Evolutionary conservation across 2,113 vertebrate species (phyloP), one percentile per base, ranked within the genome.

Genomic region (Antechinus stuartii): DNA sequence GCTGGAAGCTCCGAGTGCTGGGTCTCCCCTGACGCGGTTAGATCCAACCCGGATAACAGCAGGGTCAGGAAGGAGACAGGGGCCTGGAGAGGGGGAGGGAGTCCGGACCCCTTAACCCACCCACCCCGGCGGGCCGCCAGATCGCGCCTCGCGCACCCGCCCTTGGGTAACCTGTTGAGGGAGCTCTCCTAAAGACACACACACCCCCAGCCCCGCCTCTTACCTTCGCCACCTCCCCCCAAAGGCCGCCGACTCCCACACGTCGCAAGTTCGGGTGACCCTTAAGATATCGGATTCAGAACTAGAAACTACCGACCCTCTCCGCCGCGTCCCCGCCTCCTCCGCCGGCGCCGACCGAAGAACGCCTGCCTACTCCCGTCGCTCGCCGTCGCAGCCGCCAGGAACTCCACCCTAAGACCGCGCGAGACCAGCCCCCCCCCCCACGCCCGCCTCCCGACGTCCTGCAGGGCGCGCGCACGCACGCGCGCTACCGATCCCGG

Each of bases 381-480:
- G 61, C 95, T 42, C 57, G 89, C 92, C 54, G 89, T 91, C 90
- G 8, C 89, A n/a, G 92, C 96, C 49, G 30, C 94, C 96, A 53
- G 95, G 76, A 42, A 91, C 95, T 97, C 97, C 95, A 61, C 97
- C 95, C 96, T 96, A 54, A 97, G 96, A 91, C 97, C 91, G 97
- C 97, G 97, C 97, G 94, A 98, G 97, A 97, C 94, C 96, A 35
- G 94, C 96, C 97, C 97, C 97, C 95, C 97, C 95, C 92, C 96
- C 96, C 95, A 50, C 84, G 92, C 92, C 95, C 97, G 94, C 95
- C 96, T 68, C 97, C 97, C 97, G 97, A 96, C 68, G 68, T 84
- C 68, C 68, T 84, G n/a, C 16, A 16, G 61, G 61, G 68, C n/a
- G n/a, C n/a, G 68, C 68, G 68, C 61, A n/a, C 68, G 97, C 97